A percentile compares a stretch with the other conserved stretches of the same genome.
Conservation (phyloP, 1,140 invertebrate species). For the Copidosoma floridanum region DNA sequence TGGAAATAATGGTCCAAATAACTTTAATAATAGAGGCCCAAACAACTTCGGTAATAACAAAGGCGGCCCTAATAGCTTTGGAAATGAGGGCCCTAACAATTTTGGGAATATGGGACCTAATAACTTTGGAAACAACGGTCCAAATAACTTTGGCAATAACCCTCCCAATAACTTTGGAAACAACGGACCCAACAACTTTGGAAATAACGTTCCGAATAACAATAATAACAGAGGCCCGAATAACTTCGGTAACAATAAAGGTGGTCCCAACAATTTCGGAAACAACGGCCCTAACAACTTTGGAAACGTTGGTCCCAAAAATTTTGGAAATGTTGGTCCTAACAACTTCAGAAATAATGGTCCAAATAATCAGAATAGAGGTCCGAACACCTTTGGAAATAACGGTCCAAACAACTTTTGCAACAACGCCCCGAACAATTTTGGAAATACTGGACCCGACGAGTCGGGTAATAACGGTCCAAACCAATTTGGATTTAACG, state of each 20-base stretch:
- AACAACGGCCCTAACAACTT: too few species aligned
- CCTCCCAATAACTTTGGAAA: not conserved
- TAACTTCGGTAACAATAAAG: not conserved
- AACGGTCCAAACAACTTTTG: not conserved
- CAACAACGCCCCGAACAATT: conserved; percentile 25
- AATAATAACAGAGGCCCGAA: not conserved
- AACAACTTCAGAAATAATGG: not conserved
- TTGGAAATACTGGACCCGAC: conserved; percentile 10
- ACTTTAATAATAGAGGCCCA: not conserved
- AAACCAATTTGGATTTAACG: conserved; percentile 9
- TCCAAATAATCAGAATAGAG: not conserved
- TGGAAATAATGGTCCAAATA: not conserved
- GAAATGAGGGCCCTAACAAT: conserved; percentile 6
- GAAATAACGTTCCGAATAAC: not conserved
- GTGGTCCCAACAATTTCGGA: too few species aligned
- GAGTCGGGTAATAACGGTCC: not conserved
- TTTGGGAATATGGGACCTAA: not conserved
- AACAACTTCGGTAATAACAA: not conserved
- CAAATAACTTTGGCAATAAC: not conserved
- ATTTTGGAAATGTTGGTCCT: not conserved
- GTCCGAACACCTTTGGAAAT: not conserved
- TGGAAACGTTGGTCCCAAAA: not conserved
- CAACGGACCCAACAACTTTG: too few species aligned
- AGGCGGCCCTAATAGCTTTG: conserved; percentile 5
- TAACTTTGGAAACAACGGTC: too few species aligned